A percentile compares a stretch with the other conserved stretches of the same genome.
Evolutionary conservation across 23 tunicate species (phyloP).

Genomic region (Diplosoma virens): DNA sequence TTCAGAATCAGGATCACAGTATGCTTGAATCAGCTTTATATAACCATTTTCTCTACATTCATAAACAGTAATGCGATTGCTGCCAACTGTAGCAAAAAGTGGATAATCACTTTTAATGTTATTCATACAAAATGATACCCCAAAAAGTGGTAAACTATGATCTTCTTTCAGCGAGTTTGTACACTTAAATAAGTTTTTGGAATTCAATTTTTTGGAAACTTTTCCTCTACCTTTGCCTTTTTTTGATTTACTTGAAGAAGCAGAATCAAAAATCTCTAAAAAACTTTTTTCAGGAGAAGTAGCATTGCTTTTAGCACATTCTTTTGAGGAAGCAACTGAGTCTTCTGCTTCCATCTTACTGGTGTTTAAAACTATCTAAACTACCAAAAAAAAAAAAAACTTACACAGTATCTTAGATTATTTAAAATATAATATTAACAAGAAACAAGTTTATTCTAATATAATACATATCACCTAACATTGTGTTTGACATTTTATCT

Average conservation of each 20-base stretch:
- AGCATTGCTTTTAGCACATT: no score
- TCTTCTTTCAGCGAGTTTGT: slow-evolving; percentile 91
- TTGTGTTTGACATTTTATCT: no score
- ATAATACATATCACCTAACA: no score
- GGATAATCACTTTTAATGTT: slow-evolving; percentile 40
- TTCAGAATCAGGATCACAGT: slow-evolving; percentile 77
- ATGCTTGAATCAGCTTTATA: slow-evolving; percentile 84
- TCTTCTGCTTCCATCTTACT: no score
- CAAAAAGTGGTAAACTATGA: slow-evolving; percentile 89
- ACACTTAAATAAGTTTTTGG: slow-evolving; percentile 59
- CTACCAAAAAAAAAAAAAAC: no score
- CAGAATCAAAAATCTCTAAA: background rate
- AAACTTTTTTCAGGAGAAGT: background rate
- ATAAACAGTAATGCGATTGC: slow-evolving; percentile 83
- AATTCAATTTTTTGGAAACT: slow-evolving; percentile 39
- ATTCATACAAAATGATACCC: slow-evolving; percentile 72
- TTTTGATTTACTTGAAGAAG: slow-evolving; percentile 7
- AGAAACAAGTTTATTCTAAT: no score
- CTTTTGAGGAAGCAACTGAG: no score
- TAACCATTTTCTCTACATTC: slow-evolving; percentile 94
- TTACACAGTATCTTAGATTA: no score
- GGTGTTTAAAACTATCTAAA: no score
- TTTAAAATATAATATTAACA: no score
- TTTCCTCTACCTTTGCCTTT: slow-evolving; percentile 59
- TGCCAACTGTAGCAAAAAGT: slow-evolving; percentile 94